These are phyloP conservation scores for Mobula birostris DNA, from an alignment of 2,113 vertebrate species.

Conservation along the genomic window DNA sequence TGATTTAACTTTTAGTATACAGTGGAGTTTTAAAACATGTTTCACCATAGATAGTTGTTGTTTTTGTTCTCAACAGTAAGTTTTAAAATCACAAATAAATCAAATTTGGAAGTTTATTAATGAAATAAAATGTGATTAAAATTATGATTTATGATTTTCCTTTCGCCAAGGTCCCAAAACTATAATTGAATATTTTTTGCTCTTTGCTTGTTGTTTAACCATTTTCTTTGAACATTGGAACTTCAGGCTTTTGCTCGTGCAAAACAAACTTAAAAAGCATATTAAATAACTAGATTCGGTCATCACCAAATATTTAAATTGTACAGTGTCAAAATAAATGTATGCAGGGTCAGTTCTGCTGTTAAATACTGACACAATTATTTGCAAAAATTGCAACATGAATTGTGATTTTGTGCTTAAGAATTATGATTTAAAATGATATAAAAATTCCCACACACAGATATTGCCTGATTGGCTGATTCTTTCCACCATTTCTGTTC, in stretches of 20 bases:
- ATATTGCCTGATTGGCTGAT: too few relatives aligned
- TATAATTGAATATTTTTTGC: neutral
- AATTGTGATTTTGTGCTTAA: neutral
- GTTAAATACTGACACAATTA: neutral
- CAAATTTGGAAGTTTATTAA: neutral
- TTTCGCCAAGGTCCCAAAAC: too few relatives aligned
- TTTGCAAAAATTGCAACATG: neutral
- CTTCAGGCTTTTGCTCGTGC: neutral
- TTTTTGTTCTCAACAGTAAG: neutral
- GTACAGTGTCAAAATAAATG: neutral
- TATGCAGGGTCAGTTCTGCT: neutral
- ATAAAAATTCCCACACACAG: too few relatives aligned
- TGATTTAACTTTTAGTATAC: neutral
- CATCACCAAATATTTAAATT: neutral
- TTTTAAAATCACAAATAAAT: neutral
- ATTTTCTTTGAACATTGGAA: neutral
- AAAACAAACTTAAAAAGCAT: neutral
- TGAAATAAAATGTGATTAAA: neutral
- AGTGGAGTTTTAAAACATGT: neutral
- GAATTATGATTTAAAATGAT: neutral
- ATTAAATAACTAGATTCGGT: too few relatives aligned
- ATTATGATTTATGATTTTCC: too few relatives aligned
- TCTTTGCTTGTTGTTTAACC: neutral
- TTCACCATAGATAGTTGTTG: neutral
- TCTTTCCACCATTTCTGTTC: neutral